Conservation (phyloP, 2,113 vertebrate species). For the Fukomys damarensis region DNA sequence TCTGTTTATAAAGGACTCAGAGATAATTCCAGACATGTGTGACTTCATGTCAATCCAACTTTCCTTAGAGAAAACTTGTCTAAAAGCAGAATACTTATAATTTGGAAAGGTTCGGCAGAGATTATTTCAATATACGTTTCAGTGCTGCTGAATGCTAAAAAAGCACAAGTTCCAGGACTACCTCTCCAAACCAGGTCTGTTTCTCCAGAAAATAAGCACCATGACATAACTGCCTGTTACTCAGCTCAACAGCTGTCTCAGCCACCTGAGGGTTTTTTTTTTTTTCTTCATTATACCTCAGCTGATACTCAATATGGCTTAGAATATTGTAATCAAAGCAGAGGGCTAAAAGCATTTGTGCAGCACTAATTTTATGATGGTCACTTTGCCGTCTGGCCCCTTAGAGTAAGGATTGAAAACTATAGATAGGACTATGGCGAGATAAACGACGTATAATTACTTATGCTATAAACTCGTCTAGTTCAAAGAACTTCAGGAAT, state of each 20-base stretch:
- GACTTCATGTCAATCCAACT: slow-evolving; percentile 46
- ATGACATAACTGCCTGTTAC: neutral
- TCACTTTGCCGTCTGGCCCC: neutral
- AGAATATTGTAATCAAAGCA: neutral
- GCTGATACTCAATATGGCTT: neutral
- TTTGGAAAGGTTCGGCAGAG: neutral
- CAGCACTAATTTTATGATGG: neutral
- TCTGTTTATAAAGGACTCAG: slow-evolving; percentile 54
- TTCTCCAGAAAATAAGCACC: neutral
- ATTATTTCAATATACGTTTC: neutral
- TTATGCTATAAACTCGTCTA: neutral
- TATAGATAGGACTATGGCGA: neutral
- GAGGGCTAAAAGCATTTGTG: neutral
- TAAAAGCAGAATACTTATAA: neutral
- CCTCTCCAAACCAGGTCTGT: neutral
- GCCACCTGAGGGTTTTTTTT: neutral
- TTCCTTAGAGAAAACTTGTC: slow-evolving; percentile 53
- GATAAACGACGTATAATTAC: neutral
- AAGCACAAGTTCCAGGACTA: neutral
- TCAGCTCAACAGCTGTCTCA: neutral
- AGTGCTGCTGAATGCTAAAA: neutral
- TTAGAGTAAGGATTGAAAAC: neutral
- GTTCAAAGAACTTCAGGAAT: neutral
- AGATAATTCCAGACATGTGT: slow-evolving; percentile 68
- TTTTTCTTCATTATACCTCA: neutral